phyloP scores from a whole-genome alignment of 2,113 vertebrate genomes.

The Percina caprodes region DNA sequence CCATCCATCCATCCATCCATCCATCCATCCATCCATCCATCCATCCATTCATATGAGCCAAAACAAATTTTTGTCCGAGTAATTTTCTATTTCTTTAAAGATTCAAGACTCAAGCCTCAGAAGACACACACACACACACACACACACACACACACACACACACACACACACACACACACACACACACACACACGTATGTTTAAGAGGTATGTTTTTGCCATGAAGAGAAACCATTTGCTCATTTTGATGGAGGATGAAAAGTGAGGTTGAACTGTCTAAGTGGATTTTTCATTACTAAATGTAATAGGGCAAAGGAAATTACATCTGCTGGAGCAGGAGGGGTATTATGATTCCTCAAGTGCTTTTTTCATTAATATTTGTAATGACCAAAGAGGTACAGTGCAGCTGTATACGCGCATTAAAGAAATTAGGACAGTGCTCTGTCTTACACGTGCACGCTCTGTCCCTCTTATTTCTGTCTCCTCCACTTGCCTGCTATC shows the following conservation, averaged over 20 bases:
- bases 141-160: constrained; percentile 66
- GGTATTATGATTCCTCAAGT: constrained; percentile 79
- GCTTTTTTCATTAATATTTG: constrained; percentile 76
- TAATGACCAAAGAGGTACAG: constrained; percentile 74
- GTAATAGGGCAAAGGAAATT: constrained; percentile 87
- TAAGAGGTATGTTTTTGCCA: constrained; percentile 68
- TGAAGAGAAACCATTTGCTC: constrained; percentile 87
- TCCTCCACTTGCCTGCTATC: constrained; percentile 53
- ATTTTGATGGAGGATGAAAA: constrained; percentile 89
- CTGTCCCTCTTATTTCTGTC: constrained; percentile 42
- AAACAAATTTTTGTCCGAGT: constrained; percentile 85
- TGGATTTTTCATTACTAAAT: constrained; percentile 93
- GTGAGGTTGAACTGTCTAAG: constrained; percentile 82
- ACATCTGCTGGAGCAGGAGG: constrained; percentile 84
- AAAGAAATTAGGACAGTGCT: constrained; percentile 77
- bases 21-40: too few species aligned
- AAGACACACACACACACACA: constrained; percentile 63
- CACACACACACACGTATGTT: constrained; percentile 68
- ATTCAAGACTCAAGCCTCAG: constrained; percentile 86
- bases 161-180: constrained; percentile 73
- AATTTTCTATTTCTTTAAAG: constrained; percentile 90
- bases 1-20: too few species aligned
- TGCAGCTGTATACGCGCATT: constrained; percentile 72
- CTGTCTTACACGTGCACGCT: constrained; percentile 44
- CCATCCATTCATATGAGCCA: constrained; percentile 23